phyloP scores from a whole-genome alignment of 2,113 vertebrate genomes.

The Sceloporus tristichus region DNA sequence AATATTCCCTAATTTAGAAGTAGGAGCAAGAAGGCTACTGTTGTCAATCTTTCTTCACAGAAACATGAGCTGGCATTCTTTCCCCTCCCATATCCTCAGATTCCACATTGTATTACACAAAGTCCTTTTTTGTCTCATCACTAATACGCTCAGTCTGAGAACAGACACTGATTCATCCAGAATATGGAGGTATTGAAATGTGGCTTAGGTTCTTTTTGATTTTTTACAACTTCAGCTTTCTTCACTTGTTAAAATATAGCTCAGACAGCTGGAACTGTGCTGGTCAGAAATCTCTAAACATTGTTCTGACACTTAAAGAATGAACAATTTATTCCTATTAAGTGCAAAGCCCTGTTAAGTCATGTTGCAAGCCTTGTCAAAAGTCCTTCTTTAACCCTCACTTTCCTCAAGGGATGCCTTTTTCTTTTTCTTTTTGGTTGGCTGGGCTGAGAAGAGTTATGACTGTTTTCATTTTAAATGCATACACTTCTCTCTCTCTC shows the following conservation, averaged over 20 bases:
- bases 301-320: constrained; percentile 72
- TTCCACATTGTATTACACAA: background rate
- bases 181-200: constrained; percentile 43
- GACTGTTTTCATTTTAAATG: constrained; percentile 42
- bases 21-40: background rate
- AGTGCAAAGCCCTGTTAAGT: constrained; percentile 40
- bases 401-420: constrained; percentile 2
- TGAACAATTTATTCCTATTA: constrained; percentile 52
- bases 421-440: constrained; percentile 5
- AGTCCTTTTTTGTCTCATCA: background rate
- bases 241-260: constrained; percentile 67
- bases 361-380: constrained; percentile 7
- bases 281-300: constrained; percentile 69
- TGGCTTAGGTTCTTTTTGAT: constrained; percentile 24
- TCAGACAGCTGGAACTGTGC: constrained; percentile 65
- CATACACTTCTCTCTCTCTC: no score
- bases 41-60: background rate
- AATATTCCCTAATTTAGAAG: constrained; percentile 4
- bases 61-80: background rate
- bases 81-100: background rate
- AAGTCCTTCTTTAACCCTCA: background rate
- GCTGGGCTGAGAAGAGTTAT: constrained; percentile 40
- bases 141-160: constrained; percentile 15
- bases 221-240: constrained; percentile 47
- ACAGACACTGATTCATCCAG: background rate